Conservation (phyloP, 1,140 invertebrate species). For the Ephestia elutella region DNA sequence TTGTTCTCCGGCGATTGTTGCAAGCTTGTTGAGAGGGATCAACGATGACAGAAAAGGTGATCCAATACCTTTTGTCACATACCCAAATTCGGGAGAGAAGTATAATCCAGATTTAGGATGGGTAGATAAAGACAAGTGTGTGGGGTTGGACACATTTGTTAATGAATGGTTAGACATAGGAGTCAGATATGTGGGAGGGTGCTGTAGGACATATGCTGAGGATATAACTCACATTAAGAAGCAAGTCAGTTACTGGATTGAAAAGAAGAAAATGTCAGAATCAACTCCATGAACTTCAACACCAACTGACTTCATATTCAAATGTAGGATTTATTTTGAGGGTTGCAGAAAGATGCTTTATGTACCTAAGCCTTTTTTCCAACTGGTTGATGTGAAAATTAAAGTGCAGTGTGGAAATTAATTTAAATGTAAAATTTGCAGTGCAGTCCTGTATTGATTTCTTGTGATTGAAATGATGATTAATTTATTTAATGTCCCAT, state of each 20-base stretch:
- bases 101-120: conserved; percentile 70
- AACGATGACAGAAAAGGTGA: conserved; percentile 31
- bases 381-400: too few species aligned
- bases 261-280: conserved; percentile 12
- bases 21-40: conserved; percentile 74
- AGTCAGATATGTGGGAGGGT: conserved; percentile 85
- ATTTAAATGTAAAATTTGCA: too few species aligned
- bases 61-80: conserved; percentile 76
- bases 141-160: conserved; percentile 77
- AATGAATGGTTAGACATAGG: conserved; percentile 81
- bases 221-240: conserved; percentile 76
- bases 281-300: background rate
- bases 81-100: conserved; percentile 82
- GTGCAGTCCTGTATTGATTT: too few species aligned
- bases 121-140: conserved; percentile 73
- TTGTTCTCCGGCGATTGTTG: conserved; percentile 76
- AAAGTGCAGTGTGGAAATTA: too few species aligned
- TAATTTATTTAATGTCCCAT: too few species aligned
- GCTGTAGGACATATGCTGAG: conserved; percentile 81
- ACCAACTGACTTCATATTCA: too few species aligned
- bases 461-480: too few species aligned
- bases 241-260: conserved; percentile 64
- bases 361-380: too few species aligned
- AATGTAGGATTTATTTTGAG: too few species aligned
- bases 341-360: too few species aligned